A percentile compares a stretch with the other conserved stretches of the same genome.
Evolutionary conservation across 2,888 invertebrate species (phyloP).

Genomic region (Caenorhabditis sp.): DNA sequence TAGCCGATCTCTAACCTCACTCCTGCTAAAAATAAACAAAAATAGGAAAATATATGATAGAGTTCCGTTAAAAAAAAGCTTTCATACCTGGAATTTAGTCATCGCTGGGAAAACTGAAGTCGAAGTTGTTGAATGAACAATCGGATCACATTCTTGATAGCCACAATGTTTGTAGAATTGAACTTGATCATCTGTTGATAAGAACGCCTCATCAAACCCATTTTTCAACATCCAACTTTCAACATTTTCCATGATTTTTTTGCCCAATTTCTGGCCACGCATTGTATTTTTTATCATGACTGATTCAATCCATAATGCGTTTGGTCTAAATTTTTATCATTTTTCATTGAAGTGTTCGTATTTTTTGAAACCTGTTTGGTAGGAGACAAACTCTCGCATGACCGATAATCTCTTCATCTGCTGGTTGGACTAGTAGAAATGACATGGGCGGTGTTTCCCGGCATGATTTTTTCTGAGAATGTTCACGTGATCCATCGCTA

Average conservation of each 20-base stretch:
- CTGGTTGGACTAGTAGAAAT: constrained; percentile 45
- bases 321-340: constrained; percentile 21
- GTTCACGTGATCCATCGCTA: constrained; percentile 49
- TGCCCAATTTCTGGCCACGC: constrained; percentile 70
- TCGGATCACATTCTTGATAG: constrained; percentile 60
- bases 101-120: constrained; percentile 47
- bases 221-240: constrained; percentile 59
- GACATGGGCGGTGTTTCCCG: constrained; percentile 57
- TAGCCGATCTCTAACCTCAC: no score
- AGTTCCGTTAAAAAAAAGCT: neutral
- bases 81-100: neutral
- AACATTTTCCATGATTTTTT: constrained; percentile 71
- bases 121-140: constrained; percentile 52
- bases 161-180: constrained; percentile 72
- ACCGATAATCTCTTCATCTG: constrained; percentile 43
- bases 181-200: constrained; percentile 72
- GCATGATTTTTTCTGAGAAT: constrained; percentile 49
- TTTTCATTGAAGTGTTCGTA: no score
- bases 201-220: constrained; percentile 63
- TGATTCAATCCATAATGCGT: constrained; percentile 59
- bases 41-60: no score
- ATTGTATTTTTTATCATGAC: constrained; percentile 48
- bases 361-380: constrained; percentile 55
- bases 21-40: no score
- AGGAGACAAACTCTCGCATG: constrained; percentile 55